Percentiles rank a stretch among this genome's conserved stretches.
Conservation (phyloP, 1,140 invertebrate species). For the Sweltsa coloradensis region DNA sequence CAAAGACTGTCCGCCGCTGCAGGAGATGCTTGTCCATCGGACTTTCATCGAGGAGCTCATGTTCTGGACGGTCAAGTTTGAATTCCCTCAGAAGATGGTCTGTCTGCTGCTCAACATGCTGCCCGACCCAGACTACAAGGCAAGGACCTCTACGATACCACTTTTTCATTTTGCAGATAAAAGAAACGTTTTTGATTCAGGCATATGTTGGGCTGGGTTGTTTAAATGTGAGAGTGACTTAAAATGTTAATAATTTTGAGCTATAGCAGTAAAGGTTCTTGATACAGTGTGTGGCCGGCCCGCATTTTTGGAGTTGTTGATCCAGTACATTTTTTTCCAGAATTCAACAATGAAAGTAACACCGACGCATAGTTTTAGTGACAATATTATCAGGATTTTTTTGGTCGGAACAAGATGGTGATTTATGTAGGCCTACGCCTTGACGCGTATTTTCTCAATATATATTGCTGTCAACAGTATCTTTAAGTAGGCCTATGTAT, state of each 20-base stretch:
- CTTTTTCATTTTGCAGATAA: neutral
- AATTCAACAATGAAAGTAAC: too few species aligned
- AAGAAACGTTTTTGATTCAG: neutral
- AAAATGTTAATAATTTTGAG: neutral
- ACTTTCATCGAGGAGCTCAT: slow-evolving; percentile 91
- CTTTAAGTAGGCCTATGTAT: too few species aligned
- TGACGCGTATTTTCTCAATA: too few species aligned
- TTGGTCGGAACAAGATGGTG: too few species aligned
- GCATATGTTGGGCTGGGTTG: neutral
- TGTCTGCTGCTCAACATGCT: slow-evolving; percentile 93
- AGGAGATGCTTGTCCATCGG: slow-evolving; percentile 64
- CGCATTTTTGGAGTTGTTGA: too few species aligned
- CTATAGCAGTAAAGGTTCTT: too few species aligned
- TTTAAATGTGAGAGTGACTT: neutral
- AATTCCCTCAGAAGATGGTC: slow-evolving; percentile 94
- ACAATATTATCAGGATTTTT: too few species aligned
- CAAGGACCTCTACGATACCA: slow-evolving; percentile 24
- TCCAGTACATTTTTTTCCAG: too few species aligned
- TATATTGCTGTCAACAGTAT: too few species aligned
- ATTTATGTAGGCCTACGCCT: too few species aligned
- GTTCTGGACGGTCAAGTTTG: slow-evolving; percentile 95
- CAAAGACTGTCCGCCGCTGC: slow-evolving; percentile 69
- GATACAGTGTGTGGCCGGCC: too few species aligned
- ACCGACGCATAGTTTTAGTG: too few species aligned
- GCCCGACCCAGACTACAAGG: slow-evolving; percentile 90